Conservation (phyloP, 2,113 vertebrate species). For the pig (Sus scrofa) region DNA sequence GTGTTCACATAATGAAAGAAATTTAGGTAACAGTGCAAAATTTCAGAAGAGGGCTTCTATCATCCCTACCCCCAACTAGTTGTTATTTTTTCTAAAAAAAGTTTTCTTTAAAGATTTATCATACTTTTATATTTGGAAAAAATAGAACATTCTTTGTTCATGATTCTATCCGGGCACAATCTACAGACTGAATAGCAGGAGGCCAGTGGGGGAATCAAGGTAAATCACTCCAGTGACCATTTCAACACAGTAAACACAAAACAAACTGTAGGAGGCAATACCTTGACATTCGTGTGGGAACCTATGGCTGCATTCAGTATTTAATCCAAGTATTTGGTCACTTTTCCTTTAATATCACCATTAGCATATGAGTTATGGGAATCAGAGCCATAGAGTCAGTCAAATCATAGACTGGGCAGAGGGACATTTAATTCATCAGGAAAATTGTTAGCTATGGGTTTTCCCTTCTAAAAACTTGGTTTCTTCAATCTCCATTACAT, state of each 20-base stretch:
- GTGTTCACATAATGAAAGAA: background rate
- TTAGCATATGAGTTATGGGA: background rate
- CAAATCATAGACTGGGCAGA: background rate
- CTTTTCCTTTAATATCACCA: background rate
- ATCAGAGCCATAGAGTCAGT: background rate
- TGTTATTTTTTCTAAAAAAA: background rate
- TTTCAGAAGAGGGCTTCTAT: background rate
- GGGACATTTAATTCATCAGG: background rate
- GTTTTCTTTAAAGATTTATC: background rate
- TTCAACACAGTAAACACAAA: background rate
- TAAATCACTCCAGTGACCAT: background rate
- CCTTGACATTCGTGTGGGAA: background rate
- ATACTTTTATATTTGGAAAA: background rate
- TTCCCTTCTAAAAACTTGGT: background rate
- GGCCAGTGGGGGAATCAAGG: accelerated
- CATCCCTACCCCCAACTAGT: no score
- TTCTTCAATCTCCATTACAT: background rate
- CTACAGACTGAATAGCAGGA: background rate
- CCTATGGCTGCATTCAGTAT: background rate
- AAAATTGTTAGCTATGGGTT: background rate
- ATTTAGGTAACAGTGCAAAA: background rate
- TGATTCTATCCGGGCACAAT: background rate
- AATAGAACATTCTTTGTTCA: background rate
- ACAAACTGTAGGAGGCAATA: background rate
- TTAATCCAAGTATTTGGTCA: background rate